A percentile compares a stretch with the other conserved stretches of the same genome.
These are phyloP conservation scores for Marasmarcha lunaedactyla DNA, from an alignment of 2,888 invertebrate genomes.

Conservation along the genomic window DNA sequence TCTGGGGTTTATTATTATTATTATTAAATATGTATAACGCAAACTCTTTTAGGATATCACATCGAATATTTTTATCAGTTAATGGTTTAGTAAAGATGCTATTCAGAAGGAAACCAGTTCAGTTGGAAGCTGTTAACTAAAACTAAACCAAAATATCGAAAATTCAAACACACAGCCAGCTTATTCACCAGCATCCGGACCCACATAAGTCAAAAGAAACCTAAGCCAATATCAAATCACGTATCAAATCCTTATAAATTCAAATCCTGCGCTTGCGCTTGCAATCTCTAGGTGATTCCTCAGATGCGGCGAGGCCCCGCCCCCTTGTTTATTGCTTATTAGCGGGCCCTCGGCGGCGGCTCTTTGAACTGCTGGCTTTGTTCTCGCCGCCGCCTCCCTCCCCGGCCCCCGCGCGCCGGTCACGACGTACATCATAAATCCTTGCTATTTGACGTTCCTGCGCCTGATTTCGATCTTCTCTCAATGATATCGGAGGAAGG, in stretches of 20 bases:
- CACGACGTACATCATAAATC: slow-evolving; percentile 66
- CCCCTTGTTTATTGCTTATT: slow-evolving; percentile 72
- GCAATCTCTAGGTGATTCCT: slow-evolving; percentile 48
- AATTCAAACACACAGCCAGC: no score
- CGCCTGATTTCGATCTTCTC: slow-evolving; percentile 58
- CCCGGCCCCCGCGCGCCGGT: slow-evolving; percentile 29
- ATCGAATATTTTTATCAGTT: no score
- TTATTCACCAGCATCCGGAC: no score
- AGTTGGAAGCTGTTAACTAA: no score
- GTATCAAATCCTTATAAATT: slow-evolving; percentile 1
- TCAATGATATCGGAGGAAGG: slow-evolving; percentile 55
- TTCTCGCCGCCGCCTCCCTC: slow-evolving; percentile 48
- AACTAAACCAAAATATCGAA: no score
- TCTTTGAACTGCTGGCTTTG: slow-evolving; percentile 63
- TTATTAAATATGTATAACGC: no score
- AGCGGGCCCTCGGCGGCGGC: slow-evolving; percentile 59
- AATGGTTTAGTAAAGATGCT: no score
- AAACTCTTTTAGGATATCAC: no score
- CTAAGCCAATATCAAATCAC: not conserved
- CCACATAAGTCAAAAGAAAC: no score
- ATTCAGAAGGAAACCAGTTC: no score
- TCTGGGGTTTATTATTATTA: no score
- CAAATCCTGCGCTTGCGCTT: slow-evolving; percentile 15
- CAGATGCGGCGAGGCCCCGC: slow-evolving; percentile 61
- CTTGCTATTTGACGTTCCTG: slow-evolving; percentile 61